These are phyloP conservation scores for Apostichopus japonicus DNA, from an alignment of 35 echinoderm and acorn worm species.

Conservation along the genomic window DNA sequence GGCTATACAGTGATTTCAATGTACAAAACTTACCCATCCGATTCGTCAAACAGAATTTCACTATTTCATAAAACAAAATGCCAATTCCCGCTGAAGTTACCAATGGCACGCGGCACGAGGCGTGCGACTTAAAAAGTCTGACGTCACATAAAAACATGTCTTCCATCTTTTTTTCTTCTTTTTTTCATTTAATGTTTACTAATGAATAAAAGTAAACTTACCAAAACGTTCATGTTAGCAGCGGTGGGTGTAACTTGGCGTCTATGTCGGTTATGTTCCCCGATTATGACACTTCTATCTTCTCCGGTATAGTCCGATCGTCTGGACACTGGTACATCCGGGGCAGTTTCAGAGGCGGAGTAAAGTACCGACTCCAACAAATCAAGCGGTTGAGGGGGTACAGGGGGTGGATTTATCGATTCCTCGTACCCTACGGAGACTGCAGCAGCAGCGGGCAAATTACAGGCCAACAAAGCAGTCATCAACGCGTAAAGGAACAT, in stretches of 20 bases:
- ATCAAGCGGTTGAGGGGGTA: neutral
- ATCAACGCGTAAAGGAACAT: neutral
- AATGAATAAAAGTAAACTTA: neutral
- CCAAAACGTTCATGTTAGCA: slow-evolving; percentile 39
- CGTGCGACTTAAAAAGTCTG: too few relatives aligned
- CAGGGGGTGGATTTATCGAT: slow-evolving; percentile 32
- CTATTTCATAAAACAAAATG: too few relatives aligned
- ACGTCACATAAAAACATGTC: too few relatives aligned
- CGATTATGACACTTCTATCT: neutral
- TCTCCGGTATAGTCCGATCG: slow-evolving; percentile 8
- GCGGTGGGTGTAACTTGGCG: slow-evolving; percentile 13
- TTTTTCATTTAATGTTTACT: too few relatives aligned
- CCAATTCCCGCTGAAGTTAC: too few relatives aligned
- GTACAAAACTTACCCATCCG: too few relatives aligned
- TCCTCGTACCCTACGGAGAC: neutral
- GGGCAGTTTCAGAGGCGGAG: neutral
- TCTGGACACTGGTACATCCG: neutral
- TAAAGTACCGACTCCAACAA: neutral
- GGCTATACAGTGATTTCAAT: too few relatives aligned
- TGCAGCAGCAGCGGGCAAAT: neutral
- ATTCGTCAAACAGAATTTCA: too few relatives aligned
- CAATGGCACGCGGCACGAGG: too few relatives aligned
- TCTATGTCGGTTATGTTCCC: slow-evolving; percentile 3
- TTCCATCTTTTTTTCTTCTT: too few relatives aligned
- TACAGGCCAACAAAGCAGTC: neutral